Evolutionary conservation across 1,140 invertebrate genomes (phyloP), one percentile per base, ranked within the genome.

Genomic region (Meloidogyne exigua): DNA sequence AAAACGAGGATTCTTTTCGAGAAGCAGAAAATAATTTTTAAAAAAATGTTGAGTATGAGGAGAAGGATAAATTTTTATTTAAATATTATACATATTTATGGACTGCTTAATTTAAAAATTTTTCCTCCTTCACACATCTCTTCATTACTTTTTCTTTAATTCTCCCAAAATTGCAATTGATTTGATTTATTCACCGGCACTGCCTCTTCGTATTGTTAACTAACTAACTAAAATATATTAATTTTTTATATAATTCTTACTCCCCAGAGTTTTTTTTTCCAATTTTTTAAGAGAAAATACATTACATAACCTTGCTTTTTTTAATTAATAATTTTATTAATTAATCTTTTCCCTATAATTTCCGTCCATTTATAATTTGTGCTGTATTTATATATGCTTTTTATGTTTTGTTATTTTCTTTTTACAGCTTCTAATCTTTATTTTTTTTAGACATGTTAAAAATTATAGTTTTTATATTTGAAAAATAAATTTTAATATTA

Each of bases 1-100:
- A 39, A 66, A 63, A 13, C 63, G 79, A 11, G 79, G 79, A n/a
- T 80, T 80, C 71, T 80, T 80, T 32, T 80, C 79, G 21, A 80
- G 77, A 44, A 36, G 32, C 3, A 81, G 72, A 72, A 80, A 80
- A 67, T 80, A 65, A 73, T n/a, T n/a, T n/a, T n/a, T 0, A 18
- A 49, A 2, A 15, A 49, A n/a, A n/a, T n/a, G 18, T 57, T n/a
- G 18, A 10, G 7, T 7, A 57, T n/a, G 49, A n/a, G 49, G 18
- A 57, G n/a, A n/a, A 7, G 15, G 11, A 39, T 3, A 32, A 32
- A 32, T 32, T 3, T 32, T 32, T n/a, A n/a, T 32, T 32, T 32
- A 32, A 3, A 7, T 32, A 32, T n/a, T n/a, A n/a, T n/a, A n/a
- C n/a, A n/a, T n/a, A n/a, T n/a, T n/a, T n/a, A n/a, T n/a, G n/a